phyloP scores from a whole-genome alignment of 2,888 invertebrate genomes.

The Deilephila porcellus region DNA sequence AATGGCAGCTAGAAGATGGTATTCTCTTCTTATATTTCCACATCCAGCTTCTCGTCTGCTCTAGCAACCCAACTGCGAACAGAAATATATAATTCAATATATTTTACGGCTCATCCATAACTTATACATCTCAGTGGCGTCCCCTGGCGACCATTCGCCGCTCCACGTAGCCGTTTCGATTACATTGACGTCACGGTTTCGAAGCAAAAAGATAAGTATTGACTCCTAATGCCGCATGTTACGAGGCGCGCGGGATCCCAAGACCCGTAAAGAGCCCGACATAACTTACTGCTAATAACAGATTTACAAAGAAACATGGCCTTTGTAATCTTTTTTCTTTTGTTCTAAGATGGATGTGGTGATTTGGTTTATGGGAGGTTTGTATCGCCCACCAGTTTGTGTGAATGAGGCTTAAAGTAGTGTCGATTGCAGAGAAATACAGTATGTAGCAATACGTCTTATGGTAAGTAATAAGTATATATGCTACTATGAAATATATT shows the following conservation, averaged over 20 bases:
- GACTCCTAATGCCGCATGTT: slow-evolving; percentile 66
- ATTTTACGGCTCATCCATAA: not conserved
- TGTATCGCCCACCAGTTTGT: too few species aligned
- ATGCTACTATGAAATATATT: too few species aligned
- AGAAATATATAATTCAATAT: not conserved
- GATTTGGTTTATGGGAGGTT: not conserved
- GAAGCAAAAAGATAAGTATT: slow-evolving; percentile 73
- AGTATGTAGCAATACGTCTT: too few species aligned
- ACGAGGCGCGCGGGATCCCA: slow-evolving; percentile 54
- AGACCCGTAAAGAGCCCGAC: slow-evolving; percentile 10
- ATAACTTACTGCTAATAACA: slow-evolving; percentile 7
- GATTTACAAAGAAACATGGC: slow-evolving; percentile 14
- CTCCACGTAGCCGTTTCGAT: slow-evolving; percentile 69
- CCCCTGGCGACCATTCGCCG: slow-evolving; percentile 65
- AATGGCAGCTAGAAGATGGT: too few species aligned
- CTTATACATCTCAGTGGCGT: slow-evolving; percentile 33
- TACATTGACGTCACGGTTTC: slow-evolving; percentile 68
- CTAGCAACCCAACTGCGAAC: too few species aligned
- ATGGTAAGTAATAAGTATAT: too few species aligned
- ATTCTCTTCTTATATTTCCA: too few species aligned
- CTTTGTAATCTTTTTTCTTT: not conserved
- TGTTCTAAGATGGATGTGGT: not conserved
- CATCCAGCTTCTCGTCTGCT: too few species aligned
- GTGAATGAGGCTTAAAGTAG: too few species aligned
- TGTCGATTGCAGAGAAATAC: too few species aligned